Evolutionary conservation across 2,888 invertebrate genomes (phyloP), one percentile per base, ranked within the genome.

Genomic region (Furcula furcula): DNA sequence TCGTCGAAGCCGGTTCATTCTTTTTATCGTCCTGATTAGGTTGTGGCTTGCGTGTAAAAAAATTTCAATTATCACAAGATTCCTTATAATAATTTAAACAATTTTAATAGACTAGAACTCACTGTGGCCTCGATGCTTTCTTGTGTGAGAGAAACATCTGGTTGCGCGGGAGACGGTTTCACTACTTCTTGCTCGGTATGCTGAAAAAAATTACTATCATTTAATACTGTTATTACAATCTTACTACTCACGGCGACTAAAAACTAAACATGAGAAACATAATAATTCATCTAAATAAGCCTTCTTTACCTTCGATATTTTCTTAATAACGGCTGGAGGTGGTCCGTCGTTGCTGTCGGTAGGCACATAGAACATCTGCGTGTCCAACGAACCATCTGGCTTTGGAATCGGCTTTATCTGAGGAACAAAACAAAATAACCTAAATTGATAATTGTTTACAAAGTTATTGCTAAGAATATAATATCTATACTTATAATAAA

Each of bases 351-450:
- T 91, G 49, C 90, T 91, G 47, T 91, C 93, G 4, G 93, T 93
- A 0, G 93, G 93, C 6, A 94, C 94, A 65, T 94, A 94, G 69
- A 95, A 95, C 86, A 94, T 93, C 66, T 94, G 94, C 0, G 94
- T 94, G 64, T 93, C 94, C 15, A 91, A 80, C 19, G 93, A 93
- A 1, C 95, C 95, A 36, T 94, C 94, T 10, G 94, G 94, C 61
- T 95, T 90, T 3, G 94, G 94, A 58, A 94, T 94, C 3, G 94
- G 93, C 71, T 94, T 94, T 43, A 94, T 93, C 94, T 94, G 70
- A 32, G 67, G 65, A 26, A 52, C 41, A 30, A 35, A 36, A 36
- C 10, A 33, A 11, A 34, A n/a, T n/a, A n/a, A n/a, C n/a, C n/a
- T n/a, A n/a, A n/a, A n/a, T n/a, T n/a, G n/a, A n/a, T n/a, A n/a